phyloP scores from a whole-genome alignment of 2,797 vertebrate species.

The Prunella strophiata region DNA sequence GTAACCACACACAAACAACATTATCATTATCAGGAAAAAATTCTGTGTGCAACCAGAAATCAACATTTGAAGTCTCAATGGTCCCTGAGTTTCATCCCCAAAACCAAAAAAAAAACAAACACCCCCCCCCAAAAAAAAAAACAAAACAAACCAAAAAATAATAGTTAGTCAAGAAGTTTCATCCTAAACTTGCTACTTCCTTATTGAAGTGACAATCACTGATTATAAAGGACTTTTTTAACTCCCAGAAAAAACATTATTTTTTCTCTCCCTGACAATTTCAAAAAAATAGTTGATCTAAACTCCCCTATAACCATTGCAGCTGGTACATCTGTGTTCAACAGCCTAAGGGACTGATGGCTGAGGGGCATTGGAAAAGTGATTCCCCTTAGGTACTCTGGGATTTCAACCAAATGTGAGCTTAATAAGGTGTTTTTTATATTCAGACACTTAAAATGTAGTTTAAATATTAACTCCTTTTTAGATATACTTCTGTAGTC shows the following conservation, averaged over 20 bases:
- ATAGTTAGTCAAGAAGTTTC: not conserved
- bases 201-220: not conserved
- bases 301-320: not conserved
- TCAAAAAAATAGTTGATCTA: not conserved
- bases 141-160: no score
- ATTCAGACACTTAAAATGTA: not conserved
- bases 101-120: not conserved
- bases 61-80: not conserved
- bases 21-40: not conserved
- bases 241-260: rapidly evolving
- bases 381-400: not conserved
- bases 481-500: not conserved
- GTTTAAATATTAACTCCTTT: not conserved
- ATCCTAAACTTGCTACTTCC: not conserved
- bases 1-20: not conserved
- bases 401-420: not conserved
- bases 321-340: not conserved
- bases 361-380: not conserved
- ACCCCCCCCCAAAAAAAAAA: no score
- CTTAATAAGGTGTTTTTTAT: not conserved
- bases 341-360: not conserved
- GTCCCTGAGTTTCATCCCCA: not conserved
- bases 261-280: not conserved
- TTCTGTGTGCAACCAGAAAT: not conserved
- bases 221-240: not conserved